Base-by-base conservation (phyloP, 2,888 invertebrate species). In the Apamea sordens region DNA sequence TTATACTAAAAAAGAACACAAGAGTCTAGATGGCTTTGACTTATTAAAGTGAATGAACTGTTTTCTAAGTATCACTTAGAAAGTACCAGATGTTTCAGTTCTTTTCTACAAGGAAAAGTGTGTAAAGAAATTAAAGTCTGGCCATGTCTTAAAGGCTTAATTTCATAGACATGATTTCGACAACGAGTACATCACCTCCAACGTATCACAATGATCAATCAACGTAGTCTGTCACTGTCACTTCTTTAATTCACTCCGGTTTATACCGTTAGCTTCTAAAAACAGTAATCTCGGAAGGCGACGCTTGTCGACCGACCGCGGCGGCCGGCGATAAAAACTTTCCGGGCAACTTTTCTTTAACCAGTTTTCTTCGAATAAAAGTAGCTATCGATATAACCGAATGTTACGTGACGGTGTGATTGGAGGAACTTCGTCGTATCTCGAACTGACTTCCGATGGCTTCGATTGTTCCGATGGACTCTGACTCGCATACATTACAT, bases 401-500 rank as follows among this genome's bases (percentile, higher is more conserved):
- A 73, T 72, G 83, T 85, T 88, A 90, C 88, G 80, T 74, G 83
- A 85, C 90, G 90, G 94, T 93, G 92, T 93, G 88, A 93, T 68
- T 73, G 79, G 69, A 80, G 80, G 84, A 84, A 87, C 89, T 89
- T 90, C 91, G 90, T 92, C 92, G 87, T 90, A 88, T 87, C 88
- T 88, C 76, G 87, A 88, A 91, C 90, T 81, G 87, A 91, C 91
- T 93, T 91, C 90, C 92, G 90, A 92, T 89, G 89, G 90, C 88
- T 91, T 86, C 91, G 91, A 93, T 93, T 93, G 93, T 93, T 92
- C 91, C 81, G 88, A 89, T 88, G 86, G 90, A 89, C 91, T 92
- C 90, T 90, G 91, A 89, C 89, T 92, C 87, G 93, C 92, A 93
- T 93, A 93, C 90, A 92, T 93, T 92, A 92, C 88, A 80, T 88